phyloP scores from a whole-genome alignment of 2,113 vertebrate genomes.

The Oenanthe melanoleuca region DNA sequence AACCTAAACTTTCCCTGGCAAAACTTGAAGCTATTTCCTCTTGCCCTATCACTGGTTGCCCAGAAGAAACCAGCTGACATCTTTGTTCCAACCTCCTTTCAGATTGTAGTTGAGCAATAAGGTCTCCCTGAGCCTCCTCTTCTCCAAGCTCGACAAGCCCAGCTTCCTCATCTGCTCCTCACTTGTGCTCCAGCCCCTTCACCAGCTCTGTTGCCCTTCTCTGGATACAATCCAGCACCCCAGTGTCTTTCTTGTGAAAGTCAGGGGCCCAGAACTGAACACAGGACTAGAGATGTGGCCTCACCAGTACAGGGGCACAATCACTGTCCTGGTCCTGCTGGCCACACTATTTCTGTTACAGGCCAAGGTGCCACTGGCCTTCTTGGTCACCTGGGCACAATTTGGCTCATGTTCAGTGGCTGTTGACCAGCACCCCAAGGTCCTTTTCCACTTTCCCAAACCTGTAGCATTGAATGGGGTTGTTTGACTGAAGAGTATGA shows the following conservation, averaged over 20 bases:
- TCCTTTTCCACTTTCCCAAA: not conserved
- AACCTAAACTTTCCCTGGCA: not conserved
- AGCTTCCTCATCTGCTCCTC: not conserved
- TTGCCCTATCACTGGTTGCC: not conserved
- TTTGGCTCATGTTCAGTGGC: not conserved
- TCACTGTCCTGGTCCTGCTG: not conserved
- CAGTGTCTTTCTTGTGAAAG: too few relatives aligned
- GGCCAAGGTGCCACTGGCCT: not conserved
- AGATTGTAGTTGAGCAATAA: not conserved
- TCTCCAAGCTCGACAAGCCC: not conserved
- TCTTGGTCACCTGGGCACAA: not conserved
- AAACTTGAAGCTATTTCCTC: not conserved
- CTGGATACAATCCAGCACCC: not conserved
- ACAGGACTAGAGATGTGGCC: fast-evolving
- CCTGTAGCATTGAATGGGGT: not conserved
- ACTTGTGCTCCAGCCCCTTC: not conserved
- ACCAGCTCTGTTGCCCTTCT: not conserved
- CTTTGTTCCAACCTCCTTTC: not conserved
- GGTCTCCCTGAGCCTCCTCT: not conserved
- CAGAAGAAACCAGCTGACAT: not conserved
- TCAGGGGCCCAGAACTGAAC: not conserved
- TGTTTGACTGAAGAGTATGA: not conserved
- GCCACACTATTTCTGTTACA: not conserved
- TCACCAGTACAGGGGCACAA: not conserved
- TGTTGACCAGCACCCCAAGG: not conserved